Evolutionary conservation across 2,113 vertebrate species (phyloP), one percentile per base, ranked within the genome.

Genomic region (Dinomys branickii): DNA sequence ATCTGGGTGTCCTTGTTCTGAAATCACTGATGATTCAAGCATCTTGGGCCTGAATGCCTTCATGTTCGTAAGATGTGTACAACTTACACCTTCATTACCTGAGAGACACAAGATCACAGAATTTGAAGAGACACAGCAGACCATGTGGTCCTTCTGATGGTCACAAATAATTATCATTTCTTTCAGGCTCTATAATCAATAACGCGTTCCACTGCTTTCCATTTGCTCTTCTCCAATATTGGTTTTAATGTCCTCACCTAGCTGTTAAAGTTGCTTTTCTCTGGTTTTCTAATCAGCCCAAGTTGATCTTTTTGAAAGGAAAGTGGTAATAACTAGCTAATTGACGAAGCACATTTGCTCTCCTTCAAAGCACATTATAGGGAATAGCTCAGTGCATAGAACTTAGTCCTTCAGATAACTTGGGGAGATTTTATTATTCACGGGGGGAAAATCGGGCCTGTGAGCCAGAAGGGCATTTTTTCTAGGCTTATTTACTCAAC

Each of bases 131-230:
- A 87, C 33, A 69, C 38, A 54, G 56, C 13, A 58, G 61, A 84
- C 0, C 0, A 65, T 87, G 84, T 10, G 0, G n/a, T 82, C 47
- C 52, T 63, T 69, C 85, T 88, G 52, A 91, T 92, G 61, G 61
- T 94, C 22, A 35, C 33, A 71, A 82, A 41, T 90, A 94, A 96
- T 96, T 83, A 90, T 44, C 58, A 78, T 85, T 78, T 92, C 94
- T 97, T 94, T 85, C 94, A 96, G 71, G 33, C 19, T 13, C 28
- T 83, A 52, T 63, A 78, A 96, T 97, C 94, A 96, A 95, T 97
- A 96, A 92, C 67, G 52, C 90, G 47, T 95, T 94, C 52, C 88
- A 90, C 95, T 86, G 65, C 12, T 82, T 95, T 94, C 95, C 85
- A 90, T 78, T 96, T 95, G 33, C 63, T 94, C 95, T 92, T 93